Evolutionary conservation across 2,797 vertebrate species (phyloP), one percentile per base, ranked within the genome.

Genomic region (Zenarchopterus dispar): DNA sequence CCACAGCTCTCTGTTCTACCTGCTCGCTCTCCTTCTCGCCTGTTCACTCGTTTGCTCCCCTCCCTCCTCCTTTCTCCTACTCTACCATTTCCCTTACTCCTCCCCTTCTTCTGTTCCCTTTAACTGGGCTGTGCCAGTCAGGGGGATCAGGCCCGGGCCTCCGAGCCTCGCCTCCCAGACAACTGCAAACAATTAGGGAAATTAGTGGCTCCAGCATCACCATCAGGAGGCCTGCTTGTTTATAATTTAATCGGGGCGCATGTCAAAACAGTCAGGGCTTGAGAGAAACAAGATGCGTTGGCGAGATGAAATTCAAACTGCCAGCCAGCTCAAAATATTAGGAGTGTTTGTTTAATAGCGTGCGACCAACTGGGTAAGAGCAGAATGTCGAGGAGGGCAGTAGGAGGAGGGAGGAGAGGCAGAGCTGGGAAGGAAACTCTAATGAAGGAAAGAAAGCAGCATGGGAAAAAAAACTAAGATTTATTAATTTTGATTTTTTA

Each of bases 131-230:
- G 58, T 84, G 82, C 78, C 86, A 84, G 84, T 80, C 78, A 51
- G 77, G 21, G 78, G 84, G 81, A 78, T 81, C 84, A 74, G 82
- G 88, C 89, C 72, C 55, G 93, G 92, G 95, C 96, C 95, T 95
- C 95, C 88, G 80, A 94, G 81, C 80, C 62, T 78, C 54, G 94
- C 95, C 90, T 93, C 87, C 97, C 97, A 99, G 97, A 99, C 97
- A 99, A 99, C 97, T 99, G 97, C 97, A 98, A 99, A 98, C 97
- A 98, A 99, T 99, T 98, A 98, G 96, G 96, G 94, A 97, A 99
- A 99, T 99, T 97, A 99, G 97, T 98, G 97, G 97, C 97, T 99
- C 97, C 97, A 97, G 95, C 96, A 96, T 96, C 96, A 97, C 96
- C 97, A 98, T 98, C 97, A 98, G 96, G 96, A 97, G 97, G 96